Evolutionary conservation across 2,113 vertebrate species (phyloP).

Genomic region (Taurulus bubalis): DNA sequence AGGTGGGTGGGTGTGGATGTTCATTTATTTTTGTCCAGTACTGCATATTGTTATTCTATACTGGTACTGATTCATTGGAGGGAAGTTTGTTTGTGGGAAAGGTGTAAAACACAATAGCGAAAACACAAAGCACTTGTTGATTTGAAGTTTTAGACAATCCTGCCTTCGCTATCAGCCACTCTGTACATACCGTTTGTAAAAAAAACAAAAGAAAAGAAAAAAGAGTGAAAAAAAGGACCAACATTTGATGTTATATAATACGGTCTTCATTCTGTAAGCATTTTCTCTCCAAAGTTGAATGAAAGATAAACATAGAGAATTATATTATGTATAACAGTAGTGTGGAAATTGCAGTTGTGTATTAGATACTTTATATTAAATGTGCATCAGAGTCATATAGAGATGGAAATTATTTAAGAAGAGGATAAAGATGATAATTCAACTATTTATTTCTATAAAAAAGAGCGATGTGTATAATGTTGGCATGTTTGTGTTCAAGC

Average conservation of each 20-base stretch:
- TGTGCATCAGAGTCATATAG: slow-evolving; percentile 86
- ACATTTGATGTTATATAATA: slow-evolving; percentile 72
- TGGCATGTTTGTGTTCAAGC: slow-evolving; percentile 87
- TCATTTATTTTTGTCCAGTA: slow-evolving; percentile 45
- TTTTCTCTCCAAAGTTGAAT: slow-evolving; percentile 73
- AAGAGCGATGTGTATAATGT: slow-evolving; percentile 84
- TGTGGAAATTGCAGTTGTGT: slow-evolving; percentile 84
- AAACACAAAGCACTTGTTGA: slow-evolving; percentile 75
- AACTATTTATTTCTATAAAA: slow-evolving; percentile 88
- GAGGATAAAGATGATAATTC: slow-evolving; percentile 83
- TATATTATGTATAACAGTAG: slow-evolving; percentile 82
- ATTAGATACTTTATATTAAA: slow-evolving; percentile 87
- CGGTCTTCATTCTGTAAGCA: slow-evolving; percentile 70
- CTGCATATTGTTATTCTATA: slow-evolving; percentile 29
- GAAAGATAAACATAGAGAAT: slow-evolving; percentile 74
- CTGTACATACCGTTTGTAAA: slow-evolving; percentile 76
- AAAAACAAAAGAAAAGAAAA: slow-evolving; percentile 20
- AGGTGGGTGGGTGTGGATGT: slow-evolving; percentile 18
- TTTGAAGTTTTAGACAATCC: slow-evolving; percentile 81
- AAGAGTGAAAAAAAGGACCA: slow-evolving; percentile 43
- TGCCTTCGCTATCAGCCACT: slow-evolving; percentile 74
- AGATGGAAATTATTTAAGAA: slow-evolving; percentile 87
- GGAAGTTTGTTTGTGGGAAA: slow-evolving; percentile 11
- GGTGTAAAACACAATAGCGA: slow-evolving; percentile 47
- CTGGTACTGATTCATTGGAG: slow-evolving; percentile 28